Evolutionary conservation across 1,140 invertebrate species (phyloP), one percentile per base, ranked within the genome.

Genomic region (Neodiprion pinetum): DNA sequence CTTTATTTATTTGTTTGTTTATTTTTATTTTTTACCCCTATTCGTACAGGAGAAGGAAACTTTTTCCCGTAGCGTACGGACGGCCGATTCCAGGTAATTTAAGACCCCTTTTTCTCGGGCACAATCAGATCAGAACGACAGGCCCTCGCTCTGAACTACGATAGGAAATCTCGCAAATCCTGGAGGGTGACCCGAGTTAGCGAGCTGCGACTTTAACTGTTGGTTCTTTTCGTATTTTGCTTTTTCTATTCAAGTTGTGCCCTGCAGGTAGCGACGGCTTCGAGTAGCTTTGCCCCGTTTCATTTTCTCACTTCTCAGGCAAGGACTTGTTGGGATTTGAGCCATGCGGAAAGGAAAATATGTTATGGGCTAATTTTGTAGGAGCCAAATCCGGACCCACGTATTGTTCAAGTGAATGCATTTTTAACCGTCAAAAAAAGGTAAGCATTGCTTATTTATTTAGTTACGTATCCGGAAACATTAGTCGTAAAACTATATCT

Each of bases 91-190:
- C 3, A 12, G 53, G 53, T 61, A 61, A 61, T 61, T 61, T 61
- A 61, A 61, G 53, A 61, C 53, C 53, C 53, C 53, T 61, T 61
- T 61, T 61, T 61, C 53, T 5, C 53, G 11, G 53, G 11, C n/a
- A 61, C 53, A 61, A 61, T 61, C 53, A 7, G 53, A 61, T 61
- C 53, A 61, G 53, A 61, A 61, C 53, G 53, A 61, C 7, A 61
- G 11, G 53, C 8, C 53, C 53, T 61, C 53, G 53, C 53, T 61
- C 53, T 12, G 53, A 12, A 61, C 11, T 61, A 17, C 53, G 53
- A 61, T 61, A 61, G 53, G 53, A 17, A 61, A 61, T 61, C 53
- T 61, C 53, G 53, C 53, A 61, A 61, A 61, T 61, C 53, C 53
- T 40, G 28, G 28, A 61, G 53, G 53, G 53, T 17, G 53, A 61